These are phyloP conservation scores for Drosophila arizonae DNA, from an alignment of 1,140 invertebrate species.

Conservation along the genomic window DNA sequence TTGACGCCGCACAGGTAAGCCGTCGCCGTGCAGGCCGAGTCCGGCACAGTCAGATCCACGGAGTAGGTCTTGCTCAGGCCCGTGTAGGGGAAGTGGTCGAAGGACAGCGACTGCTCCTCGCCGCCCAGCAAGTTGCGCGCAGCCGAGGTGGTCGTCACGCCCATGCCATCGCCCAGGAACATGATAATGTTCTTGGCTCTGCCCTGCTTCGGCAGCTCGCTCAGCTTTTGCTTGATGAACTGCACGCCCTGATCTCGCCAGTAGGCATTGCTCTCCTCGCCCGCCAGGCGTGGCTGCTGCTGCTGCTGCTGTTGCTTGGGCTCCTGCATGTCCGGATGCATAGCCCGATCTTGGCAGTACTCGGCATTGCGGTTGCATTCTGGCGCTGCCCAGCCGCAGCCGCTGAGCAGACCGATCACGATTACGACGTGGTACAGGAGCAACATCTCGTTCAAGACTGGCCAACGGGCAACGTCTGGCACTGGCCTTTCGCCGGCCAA, in stretches of 20 bases:
- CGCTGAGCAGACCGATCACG: conserved; percentile 37
- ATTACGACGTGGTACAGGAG: conserved; percentile 42
- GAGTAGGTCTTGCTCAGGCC: conserved; percentile 93
- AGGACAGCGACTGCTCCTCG: conserved; percentile 88
- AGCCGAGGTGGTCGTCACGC: conserved; percentile 89
- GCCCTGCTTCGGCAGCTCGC: conserved; percentile 78
- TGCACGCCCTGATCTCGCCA: conserved; percentile 71
- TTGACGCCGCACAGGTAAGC: conserved; percentile 93
- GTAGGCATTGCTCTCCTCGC: conserved; percentile 68
- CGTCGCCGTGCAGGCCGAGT: conserved; percentile 89
- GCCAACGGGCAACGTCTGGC: background rate
- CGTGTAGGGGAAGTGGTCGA: conserved; percentile 89
- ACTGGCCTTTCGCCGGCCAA: background rate
- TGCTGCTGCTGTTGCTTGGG: background rate
- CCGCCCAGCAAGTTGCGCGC: conserved; percentile 86
- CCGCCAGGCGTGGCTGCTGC: conserved; percentile 23
- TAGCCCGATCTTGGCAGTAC: conserved; percentile 56
- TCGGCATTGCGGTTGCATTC: conserved; percentile 55
- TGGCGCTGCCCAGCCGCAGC: conserved; percentile 44
- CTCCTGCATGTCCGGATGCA: conserved; percentile 67
- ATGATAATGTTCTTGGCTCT: conserved; percentile 89
- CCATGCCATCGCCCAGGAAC: conserved; percentile 92
- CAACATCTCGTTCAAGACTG: conserved; percentile 65
- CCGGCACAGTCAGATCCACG: conserved; percentile 90
- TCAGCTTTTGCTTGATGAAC: conserved; percentile 58